A percentile compares a stretch with the other conserved stretches of the same genome.
Evolutionary conservation across 2,113 vertebrate species (phyloP).

Genomic region (Peromyscus maniculatus): DNA sequence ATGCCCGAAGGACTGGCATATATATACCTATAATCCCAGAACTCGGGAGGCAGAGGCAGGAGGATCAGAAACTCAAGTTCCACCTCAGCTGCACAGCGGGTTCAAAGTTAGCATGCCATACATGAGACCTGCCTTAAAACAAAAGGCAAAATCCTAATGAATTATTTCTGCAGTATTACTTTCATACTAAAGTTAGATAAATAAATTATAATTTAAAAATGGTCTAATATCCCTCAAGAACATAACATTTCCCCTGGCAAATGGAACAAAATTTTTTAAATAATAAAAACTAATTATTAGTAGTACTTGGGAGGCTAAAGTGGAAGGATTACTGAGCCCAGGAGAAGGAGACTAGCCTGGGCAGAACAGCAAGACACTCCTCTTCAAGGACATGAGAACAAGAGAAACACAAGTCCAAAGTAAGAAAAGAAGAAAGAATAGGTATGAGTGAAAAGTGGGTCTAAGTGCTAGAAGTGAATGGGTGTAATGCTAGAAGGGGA

Average conservation of each 20-base stretch:
- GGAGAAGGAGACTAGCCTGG: neutral
- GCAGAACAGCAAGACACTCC: neutral
- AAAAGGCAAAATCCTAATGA: neutral
- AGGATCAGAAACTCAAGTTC: neutral
- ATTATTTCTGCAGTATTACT: neutral
- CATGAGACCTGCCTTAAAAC: neutral
- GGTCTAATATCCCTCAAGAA: neutral
- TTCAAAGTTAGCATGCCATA: neutral
- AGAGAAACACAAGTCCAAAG: slow-evolving; percentile 51
- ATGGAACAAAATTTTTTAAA: no score
- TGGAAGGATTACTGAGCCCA: neutral
- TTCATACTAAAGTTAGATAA: slow-evolving; percentile 13
- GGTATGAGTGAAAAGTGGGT: neutral
- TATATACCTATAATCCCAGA: neutral
- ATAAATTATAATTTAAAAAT: neutral
- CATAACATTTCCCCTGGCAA: neutral
- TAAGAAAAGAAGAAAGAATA: slow-evolving; percentile 17
- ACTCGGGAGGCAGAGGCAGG: neutral
- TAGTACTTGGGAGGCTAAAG: neutral
- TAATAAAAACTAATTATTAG: no score
- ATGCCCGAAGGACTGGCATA: neutral
- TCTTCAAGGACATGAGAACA: neutral
- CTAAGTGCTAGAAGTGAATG: no score
- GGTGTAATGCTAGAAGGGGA: neutral
- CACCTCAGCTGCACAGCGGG: neutral